Evolutionary conservation across 2,888 invertebrate genomes (phyloP).

Genomic region (Azorinus chamasolen): DNA sequence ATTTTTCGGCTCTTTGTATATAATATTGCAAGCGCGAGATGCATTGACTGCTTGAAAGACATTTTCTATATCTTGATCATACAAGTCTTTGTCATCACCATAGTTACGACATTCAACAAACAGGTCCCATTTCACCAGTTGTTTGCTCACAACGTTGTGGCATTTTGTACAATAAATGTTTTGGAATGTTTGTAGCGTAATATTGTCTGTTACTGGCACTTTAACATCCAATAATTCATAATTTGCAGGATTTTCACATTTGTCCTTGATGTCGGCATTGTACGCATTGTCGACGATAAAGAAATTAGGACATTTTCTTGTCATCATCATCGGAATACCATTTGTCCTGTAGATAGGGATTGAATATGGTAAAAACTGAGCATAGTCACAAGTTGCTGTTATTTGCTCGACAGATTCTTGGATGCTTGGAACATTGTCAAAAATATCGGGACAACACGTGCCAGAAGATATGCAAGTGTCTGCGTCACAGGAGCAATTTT

Average conservation of each 20-base stretch:
- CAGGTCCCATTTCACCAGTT: background rate
- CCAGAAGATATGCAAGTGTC: background rate
- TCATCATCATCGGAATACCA: too few species aligned
- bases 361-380: too few species aligned
- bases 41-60: background rate
- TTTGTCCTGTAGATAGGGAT: too few species aligned
- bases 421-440: background rate
- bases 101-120: background rate
- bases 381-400: background rate
- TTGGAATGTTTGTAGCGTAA: background rate
- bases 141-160: background rate
- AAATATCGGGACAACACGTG: slow-evolving; percentile 4
- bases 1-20: background rate
- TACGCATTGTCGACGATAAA: too few species aligned
- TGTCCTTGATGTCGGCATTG: background rate
- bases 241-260: slow-evolving; percentile 2
- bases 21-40: background rate
- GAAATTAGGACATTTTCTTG: too few species aligned
- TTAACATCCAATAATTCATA: background rate
- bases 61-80: background rate
- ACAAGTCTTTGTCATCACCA: background rate
- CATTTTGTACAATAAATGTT: slow-evolving; percentile 1
- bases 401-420: background rate
- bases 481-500: background rate
- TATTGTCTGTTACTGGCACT: background rate